Evolutionary conservation across 30 jellyfish, hydroid and myxozoan genomes (phyloP).

Genomic region (Aurelia coerulea): DNA sequence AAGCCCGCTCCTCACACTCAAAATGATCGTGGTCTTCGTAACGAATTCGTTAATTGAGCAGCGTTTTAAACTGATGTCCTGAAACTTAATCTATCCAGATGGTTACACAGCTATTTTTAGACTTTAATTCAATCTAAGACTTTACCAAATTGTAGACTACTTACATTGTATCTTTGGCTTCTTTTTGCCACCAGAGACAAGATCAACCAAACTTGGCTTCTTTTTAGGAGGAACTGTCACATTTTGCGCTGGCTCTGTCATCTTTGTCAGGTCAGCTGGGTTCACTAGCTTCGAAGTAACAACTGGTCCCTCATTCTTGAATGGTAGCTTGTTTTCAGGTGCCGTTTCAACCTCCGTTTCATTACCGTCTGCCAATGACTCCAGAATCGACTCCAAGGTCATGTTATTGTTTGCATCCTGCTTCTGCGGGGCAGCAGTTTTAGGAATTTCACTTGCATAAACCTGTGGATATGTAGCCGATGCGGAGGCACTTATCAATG

Average conservation of each 20-base stretch:
- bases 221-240: constrained; percentile 16
- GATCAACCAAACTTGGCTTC: constrained; percentile 35
- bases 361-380: constrained; percentile 38
- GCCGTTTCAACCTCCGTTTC: neutral
- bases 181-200: constrained; percentile 63
- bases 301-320: constrained; percentile 60
- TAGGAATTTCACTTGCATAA: neutral
- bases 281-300: constrained; percentile 44
- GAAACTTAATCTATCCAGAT: too few relatives aligned
- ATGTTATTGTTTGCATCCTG: constrained; percentile 17
- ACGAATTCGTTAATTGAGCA: too few relatives aligned
- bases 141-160: neutral
- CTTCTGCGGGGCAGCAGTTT: neutral
- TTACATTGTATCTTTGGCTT: constrained; percentile 45
- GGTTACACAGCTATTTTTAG: too few relatives aligned
- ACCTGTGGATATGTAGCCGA: constrained; percentile 1
- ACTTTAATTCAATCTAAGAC: too few relatives aligned
- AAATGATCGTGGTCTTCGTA: too few relatives aligned
- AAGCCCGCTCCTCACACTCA: too few relatives aligned
- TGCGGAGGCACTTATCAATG: constrained; percentile 9
- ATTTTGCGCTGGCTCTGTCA: neutral
- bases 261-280: constrained; percentile 44
- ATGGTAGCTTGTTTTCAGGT: constrained; percentile 47
- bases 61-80: too few relatives aligned
- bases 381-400: constrained; percentile 24